Evolutionary conservation across 1,140 invertebrate genomes (phyloP).

Genomic region (Micrasema longulum): DNA sequence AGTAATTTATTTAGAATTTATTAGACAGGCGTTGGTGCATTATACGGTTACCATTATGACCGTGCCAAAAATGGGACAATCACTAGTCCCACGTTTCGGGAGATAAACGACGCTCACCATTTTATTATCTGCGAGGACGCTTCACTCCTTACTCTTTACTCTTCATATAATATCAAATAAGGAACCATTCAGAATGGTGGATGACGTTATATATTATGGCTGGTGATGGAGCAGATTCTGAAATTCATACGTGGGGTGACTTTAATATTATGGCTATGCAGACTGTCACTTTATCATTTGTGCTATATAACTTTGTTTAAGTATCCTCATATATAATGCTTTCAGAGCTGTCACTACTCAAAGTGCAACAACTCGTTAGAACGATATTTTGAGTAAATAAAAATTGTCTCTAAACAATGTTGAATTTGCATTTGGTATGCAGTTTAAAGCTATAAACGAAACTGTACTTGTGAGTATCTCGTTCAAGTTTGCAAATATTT

Average conservation of each 20-base stretch:
- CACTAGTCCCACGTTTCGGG: conserved; percentile 22
- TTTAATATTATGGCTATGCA: conserved; percentile 34
- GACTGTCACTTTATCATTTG: conserved; percentile 33
- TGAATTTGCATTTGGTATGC: too few species aligned
- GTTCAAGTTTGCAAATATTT: too few species aligned
- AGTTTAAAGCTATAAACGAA: too few species aligned
- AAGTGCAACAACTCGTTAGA: not conserved
- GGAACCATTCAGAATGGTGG: conserved; percentile 34
- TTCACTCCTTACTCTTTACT: not conserved
- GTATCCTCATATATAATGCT: not conserved
- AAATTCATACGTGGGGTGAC: conserved; percentile 37
- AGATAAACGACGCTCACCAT: conserved; percentile 27
- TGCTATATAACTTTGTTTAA: not conserved
- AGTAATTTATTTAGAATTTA: too few species aligned
- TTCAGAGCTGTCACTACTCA: not conserved
- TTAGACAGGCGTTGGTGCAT: too few species aligned
- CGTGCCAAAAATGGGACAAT: conserved; percentile 13
- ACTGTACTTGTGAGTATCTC: too few species aligned
- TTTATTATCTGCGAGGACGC: conserved; percentile 22
- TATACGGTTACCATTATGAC: not conserved
- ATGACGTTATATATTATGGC: conserved; percentile 12
- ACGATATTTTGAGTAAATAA: too few species aligned
- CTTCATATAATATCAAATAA: conserved; percentile 38
- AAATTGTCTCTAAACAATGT: too few species aligned
- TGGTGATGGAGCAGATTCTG: conserved; percentile 14